phyloP scores from a whole-genome alignment of 2,797 vertebrate species.

The Chelmon rostratus region DNA sequence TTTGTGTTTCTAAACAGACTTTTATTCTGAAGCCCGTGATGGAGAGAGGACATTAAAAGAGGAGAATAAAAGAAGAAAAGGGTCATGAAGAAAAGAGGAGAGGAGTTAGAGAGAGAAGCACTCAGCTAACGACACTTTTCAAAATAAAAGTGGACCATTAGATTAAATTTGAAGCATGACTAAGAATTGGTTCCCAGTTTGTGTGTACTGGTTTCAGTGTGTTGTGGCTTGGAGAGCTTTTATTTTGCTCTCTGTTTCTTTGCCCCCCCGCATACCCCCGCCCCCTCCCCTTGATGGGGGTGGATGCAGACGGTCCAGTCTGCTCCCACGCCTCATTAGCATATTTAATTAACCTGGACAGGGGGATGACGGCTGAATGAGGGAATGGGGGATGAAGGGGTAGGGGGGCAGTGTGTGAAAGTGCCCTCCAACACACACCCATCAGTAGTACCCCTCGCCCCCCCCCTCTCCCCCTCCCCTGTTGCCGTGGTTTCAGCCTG shows the following conservation, averaged over 20 bases:
- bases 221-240: slow-evolving; percentile 16
- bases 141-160: slow-evolving; percentile 1
- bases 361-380: slow-evolving; percentile 56
- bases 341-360: slow-evolving; percentile 95
- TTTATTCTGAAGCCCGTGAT: slow-evolving; percentile 3
- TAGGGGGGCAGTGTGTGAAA: slow-evolving; percentile 92
- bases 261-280: not conserved
- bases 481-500: slow-evolving; percentile 86
- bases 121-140: not conserved
- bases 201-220: slow-evolving; percentile 5
- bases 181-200: not conserved
- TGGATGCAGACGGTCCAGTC: slow-evolving; percentile 91
- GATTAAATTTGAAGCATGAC: not conserved
- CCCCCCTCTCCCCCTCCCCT: slow-evolving; percentile 41
- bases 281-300: slow-evolving; percentile 70
- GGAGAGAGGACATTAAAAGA: no score
- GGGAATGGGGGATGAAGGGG: slow-evolving; percentile 78
- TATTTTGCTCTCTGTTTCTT: slow-evolving; percentile 23
- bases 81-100: not conserved
- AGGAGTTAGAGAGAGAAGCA: not conserved
- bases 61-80: no score
- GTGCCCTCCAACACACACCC: slow-evolving; percentile 85
- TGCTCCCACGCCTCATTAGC: slow-evolving; percentile 97
- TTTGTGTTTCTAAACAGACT: not conserved
- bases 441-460: slow-evolving; percentile 63